Evolutionary conservation across 2,888 invertebrate species (phyloP).

Genomic region (Sphaerophoria taeniata): DNA sequence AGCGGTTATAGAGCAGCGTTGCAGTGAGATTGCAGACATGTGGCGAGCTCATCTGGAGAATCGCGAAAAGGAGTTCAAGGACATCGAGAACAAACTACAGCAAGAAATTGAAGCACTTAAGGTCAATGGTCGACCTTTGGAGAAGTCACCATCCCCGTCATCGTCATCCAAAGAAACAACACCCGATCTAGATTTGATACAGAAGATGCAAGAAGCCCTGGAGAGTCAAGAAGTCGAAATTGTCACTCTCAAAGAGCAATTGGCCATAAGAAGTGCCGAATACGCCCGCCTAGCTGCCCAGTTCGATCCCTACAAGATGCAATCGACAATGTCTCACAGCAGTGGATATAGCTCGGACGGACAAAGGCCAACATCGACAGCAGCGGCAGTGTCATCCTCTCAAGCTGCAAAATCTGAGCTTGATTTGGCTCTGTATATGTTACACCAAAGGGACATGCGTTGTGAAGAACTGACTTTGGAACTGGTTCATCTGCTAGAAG

Average conservation of each 20-base stretch:
- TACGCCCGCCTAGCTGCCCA: slow-evolving; percentile 84
- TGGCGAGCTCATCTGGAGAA: slow-evolving; percentile 88
- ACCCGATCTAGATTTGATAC: slow-evolving; percentile 76
- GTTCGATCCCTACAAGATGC: slow-evolving; percentile 82
- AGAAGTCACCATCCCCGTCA: not conserved
- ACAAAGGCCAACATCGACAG: slow-evolving; percentile 38
- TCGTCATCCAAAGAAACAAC: slow-evolving; percentile 75
- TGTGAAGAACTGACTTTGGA: slow-evolving; percentile 94
- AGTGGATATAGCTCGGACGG: slow-evolving; percentile 68
- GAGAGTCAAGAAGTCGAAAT: slow-evolving; percentile 89
- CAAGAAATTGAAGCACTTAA: slow-evolving; percentile 83
- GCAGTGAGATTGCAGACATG: slow-evolving; percentile 87
- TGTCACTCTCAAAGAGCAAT: slow-evolving; percentile 88
- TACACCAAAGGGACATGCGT: slow-evolving; percentile 93
- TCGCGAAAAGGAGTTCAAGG: slow-evolving; percentile 86
- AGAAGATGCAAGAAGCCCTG: slow-evolving; percentile 84
- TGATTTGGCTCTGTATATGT: slow-evolving; percentile 91
- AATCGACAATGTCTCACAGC: slow-evolving; percentile 77
- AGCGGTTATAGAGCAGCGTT: slow-evolving; percentile 86
- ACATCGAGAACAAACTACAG: slow-evolving; percentile 84
- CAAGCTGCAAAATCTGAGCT: slow-evolving; percentile 86
- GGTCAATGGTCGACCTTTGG: slow-evolving; percentile 76
- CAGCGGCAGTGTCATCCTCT: slow-evolving; percentile 22
- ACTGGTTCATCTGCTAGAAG: slow-evolving; percentile 91
- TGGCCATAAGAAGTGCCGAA: slow-evolving; percentile 85